Base-by-base conservation (phyloP, 2,797 vertebrate genomes). In the Clarias platycephalus region DNA sequence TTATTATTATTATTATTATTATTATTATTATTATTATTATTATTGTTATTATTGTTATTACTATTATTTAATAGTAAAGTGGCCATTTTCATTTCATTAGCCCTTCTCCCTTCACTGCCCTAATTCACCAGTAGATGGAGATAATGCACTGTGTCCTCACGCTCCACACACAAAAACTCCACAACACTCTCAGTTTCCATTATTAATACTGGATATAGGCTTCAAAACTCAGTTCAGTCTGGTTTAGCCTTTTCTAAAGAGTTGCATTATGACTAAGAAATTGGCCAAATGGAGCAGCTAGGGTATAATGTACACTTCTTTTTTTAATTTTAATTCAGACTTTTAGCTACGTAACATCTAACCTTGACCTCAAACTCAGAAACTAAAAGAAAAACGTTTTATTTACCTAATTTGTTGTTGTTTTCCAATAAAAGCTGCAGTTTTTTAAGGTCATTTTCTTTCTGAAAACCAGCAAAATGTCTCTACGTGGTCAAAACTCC, bases 51-150 rank as follows among this genome's bases (percentile, higher is more conserved):
- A 53, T 49, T 49, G 13, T 49, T 49, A 49, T 10, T 49, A 12
- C 2, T 49, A 13, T 53, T 49, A 53, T 53, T 44, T 8, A 44
- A 53, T 53, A 53, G 2, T 53, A 53, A 53, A 13, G 55, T 60
- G 75, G 20, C 12, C 28, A 15, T 60, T 77, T 77, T 24, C 1
- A 62, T 26, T 26, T 7, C 3, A 81, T 40, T 62, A 4, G 37
- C 40, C n/a, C 20, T 60, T 22, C 24, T 87, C 13, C 24, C 1
- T 12, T 63, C 60, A 70, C 63, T 81, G 28, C 84, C 10, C 20
- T 44, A 16, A 31, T 63, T 88, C 63, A 77, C 89, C 89, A 90
- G 89, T 84, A 90, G 89, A 87, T 88, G 89, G 88, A 37, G 86
- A 80, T 89, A 88, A 87, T 49, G 80, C 82, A 86, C 88, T 74